Percentiles rank a stretch among this genome's conserved stretches.
phyloP scores from a whole-genome alignment of 2,797 vertebrate species.

The Parotocinclus haroldoi region DNA sequence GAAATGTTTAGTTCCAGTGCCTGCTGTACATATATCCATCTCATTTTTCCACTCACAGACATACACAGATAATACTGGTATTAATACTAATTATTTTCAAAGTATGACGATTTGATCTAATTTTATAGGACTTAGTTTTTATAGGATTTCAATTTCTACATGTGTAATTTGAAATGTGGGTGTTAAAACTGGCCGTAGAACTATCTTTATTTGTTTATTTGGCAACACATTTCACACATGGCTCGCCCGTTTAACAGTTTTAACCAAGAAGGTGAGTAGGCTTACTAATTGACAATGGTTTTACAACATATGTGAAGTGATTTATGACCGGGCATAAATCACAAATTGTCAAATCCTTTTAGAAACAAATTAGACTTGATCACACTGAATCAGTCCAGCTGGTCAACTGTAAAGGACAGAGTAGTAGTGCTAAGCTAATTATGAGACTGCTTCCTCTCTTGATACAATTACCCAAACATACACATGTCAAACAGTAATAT shows the following conservation, averaged over 20 bases:
- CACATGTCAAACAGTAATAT: background rate
- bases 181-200: too few species aligned
- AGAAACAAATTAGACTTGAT: conserved; percentile 16
- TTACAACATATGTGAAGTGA: conserved; percentile 5
- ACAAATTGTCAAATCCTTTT: conserved; percentile 30
- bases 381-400: background rate
- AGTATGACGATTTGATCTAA: too few species aligned
- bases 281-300: conserved; percentile 8
- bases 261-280: background rate
- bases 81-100: too few species aligned
- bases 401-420: background rate
- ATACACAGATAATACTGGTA: too few species aligned
- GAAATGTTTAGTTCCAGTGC: too few species aligned
- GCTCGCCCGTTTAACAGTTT: background rate
- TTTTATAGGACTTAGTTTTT: too few species aligned
- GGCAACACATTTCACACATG: too few species aligned
- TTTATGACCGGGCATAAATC: conserved; percentile 25
- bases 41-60: too few species aligned
- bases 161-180: too few species aligned
- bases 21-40: too few species aligned
- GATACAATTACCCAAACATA: background rate
- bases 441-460: background rate
- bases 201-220: background rate
- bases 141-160: too few species aligned
- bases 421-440: background rate